Percentiles rank a stretch among this genome's conserved stretches.
Conservation (phyloP, 2,888 invertebrate genomes). For the Dicranocentrus wangi region DNA sequence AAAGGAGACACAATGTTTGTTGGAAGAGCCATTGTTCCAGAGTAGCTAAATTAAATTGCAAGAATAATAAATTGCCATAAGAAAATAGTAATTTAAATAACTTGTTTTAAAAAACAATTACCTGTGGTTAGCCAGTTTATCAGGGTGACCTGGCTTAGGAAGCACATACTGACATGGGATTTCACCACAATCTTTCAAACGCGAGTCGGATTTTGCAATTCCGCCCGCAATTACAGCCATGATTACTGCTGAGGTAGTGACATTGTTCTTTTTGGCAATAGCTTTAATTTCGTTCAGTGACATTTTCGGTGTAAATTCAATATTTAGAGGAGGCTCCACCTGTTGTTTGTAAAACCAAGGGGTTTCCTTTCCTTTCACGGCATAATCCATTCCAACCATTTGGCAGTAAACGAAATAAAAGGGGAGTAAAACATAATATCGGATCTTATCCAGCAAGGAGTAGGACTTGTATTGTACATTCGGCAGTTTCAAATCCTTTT, state of each 20-base stretch:
- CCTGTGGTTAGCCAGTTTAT: slow-evolving; percentile 41
- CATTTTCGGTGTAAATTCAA: slow-evolving; percentile 20
- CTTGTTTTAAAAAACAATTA: not conserved
- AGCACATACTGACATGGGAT: slow-evolving; percentile 43
- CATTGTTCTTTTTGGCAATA: slow-evolving; percentile 13
- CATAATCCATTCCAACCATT: slow-evolving; percentile 1
- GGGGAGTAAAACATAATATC: not conserved
- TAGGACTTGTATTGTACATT: not conserved
- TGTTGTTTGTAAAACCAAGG: not conserved
- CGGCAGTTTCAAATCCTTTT: slow-evolving; percentile 28
- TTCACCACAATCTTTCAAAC: not conserved
- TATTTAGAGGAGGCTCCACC: not conserved
- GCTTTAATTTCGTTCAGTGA: not conserved
- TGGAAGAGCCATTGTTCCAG: slow-evolving; percentile 33
- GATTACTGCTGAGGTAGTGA: slow-evolving; percentile 8
- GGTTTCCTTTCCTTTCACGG: not conserved
- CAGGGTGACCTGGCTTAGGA: slow-evolving; percentile 42
- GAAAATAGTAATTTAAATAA: not conserved
- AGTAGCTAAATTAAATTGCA: slow-evolving; percentile 14
- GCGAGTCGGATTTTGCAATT: slow-evolving; percentile 23
- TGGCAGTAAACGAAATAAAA: slow-evolving; percentile 27
- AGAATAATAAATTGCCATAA: not conserved
- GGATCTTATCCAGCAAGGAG: not conserved
- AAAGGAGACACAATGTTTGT: slow-evolving; percentile 13
- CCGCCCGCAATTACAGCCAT: slow-evolving; percentile 29